Evolutionary conservation across 2,797 vertebrate species (phyloP).

Genomic region (Sebastolobus alascanus): DNA sequence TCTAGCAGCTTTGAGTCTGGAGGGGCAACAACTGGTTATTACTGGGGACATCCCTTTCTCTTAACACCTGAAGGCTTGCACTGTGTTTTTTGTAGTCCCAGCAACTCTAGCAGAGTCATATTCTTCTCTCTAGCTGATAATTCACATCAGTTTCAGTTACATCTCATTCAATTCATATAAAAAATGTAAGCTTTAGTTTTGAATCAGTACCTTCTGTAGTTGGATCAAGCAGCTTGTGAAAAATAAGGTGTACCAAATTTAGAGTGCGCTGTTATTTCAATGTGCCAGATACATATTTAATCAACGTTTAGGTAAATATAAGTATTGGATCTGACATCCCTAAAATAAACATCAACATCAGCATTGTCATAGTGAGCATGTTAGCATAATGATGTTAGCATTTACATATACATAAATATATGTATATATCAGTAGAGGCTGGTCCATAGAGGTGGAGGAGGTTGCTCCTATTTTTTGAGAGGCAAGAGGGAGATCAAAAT

Average conservation of each 20-base stretch:
- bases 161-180: background rate
- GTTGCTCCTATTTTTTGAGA: background rate
- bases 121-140: background rate
- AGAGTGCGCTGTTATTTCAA: background rate
- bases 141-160: background rate
- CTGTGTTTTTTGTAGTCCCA: background rate
- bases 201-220: background rate
- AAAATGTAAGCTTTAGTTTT: background rate
- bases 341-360: background rate
- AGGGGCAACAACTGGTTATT: conserved; percentile 5
- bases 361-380: background rate
- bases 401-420: background rate
- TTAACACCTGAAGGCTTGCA: background rate
- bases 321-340: background rate
- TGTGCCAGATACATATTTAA: background rate
- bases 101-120: background rate
- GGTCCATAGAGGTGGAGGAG: too few relatives aligned
- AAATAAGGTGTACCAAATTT: background rate
- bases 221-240: background rate
- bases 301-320: background rate
- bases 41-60: background rate
- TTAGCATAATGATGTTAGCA: conserved; percentile 1
- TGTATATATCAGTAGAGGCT: background rate
- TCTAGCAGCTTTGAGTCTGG: conserved; percentile 19
- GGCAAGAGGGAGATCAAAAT: too few relatives aligned